Evolutionary conservation across 2,113 vertebrate genomes (phyloP).

Genomic region (Trogon melanurus): DNA sequence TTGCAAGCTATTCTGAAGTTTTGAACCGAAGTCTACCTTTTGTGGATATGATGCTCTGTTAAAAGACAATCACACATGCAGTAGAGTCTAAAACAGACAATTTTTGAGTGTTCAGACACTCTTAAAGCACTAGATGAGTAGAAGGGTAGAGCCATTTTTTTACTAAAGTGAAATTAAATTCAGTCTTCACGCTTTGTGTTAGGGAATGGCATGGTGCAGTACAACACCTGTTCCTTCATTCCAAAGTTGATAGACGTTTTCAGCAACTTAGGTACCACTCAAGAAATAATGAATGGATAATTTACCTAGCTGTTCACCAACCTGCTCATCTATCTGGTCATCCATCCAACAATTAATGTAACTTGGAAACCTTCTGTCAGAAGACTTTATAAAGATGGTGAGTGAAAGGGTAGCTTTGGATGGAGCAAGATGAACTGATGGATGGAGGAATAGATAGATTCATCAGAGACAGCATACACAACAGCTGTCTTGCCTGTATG

Average conservation of each 20-base stretch:
- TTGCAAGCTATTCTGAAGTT: conserved; percentile 69
- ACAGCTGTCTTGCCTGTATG: neutral
- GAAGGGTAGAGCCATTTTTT: neutral
- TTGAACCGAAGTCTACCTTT: conserved; percentile 71
- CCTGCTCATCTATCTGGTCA: conserved; percentile 39
- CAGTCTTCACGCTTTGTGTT: neutral
- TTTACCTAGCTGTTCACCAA: neutral
- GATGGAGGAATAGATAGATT: neutral
- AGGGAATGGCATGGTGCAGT: neutral
- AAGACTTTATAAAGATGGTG: conserved; percentile 10
- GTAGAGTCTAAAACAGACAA: neutral
- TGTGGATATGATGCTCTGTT: conserved; percentile 59
- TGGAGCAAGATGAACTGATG: neutral
- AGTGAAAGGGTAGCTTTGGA: conserved; percentile 36
- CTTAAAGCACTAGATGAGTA: neutral
- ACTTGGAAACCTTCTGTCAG: neutral
- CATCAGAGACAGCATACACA: neutral
- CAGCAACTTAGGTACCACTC: neutral
- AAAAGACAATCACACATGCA: conserved; percentile 46
- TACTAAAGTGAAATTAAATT: neutral
- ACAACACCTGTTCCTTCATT: neutral
- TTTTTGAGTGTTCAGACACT: neutral
- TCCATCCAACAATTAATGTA: conserved; percentile 36
- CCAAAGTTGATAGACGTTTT: neutral
- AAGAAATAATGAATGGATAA: neutral